Base-by-base conservation (phyloP, 2,888 invertebrate species). In the Stenurella melanura region DNA sequence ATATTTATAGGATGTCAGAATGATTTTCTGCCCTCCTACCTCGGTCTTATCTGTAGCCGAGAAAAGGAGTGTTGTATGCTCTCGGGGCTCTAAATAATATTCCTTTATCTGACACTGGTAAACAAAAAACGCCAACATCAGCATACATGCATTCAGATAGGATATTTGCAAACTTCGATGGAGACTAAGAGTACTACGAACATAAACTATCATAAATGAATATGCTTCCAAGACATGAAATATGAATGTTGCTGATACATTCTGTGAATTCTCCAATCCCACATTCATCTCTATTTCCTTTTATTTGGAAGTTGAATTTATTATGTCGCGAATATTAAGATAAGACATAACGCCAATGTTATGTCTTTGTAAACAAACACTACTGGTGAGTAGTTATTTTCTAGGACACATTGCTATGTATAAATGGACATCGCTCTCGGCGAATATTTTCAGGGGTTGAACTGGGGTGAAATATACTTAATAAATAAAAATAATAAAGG, bases 101-200 rank as follows among this genome's bases (percentile, higher is more conserved):
- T 38, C 64, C 17, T 18, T 10, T 64, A 64, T 64, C 64, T 64
- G 64, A 19, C 64, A 64, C 3, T n/a, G 42, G 11, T 18, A 64
- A 34, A 64, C 50, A 64, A 64, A 50, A 64, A 64, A 42, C 50
- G 60, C 26, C n/a, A 60, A 30, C 60, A 60, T 30, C 60, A n/a
- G 64, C 64, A 30, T 30, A 64, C 38, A 38, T 64, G 64, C 64
- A 64, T 64, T 64, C 64, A 42, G 42, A 64, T 64, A 42, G 42
- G 64, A 19, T 42, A 64, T 64, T 64, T 42, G 10, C 38, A 42
- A 64, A 64, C 42, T 64, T 42, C 64, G 42, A 64, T 42, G 21
- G 42, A 64, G 10, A 30, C 64, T 42, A 64, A 64, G 42, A 64
- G 38, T 10, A 15, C 63, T 19, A 42, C 42, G 18, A 64, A 64